Evolutionary conservation across 2,113 vertebrate species (phyloP).

Genomic region (Eudyptes chrysolophus): DNA sequence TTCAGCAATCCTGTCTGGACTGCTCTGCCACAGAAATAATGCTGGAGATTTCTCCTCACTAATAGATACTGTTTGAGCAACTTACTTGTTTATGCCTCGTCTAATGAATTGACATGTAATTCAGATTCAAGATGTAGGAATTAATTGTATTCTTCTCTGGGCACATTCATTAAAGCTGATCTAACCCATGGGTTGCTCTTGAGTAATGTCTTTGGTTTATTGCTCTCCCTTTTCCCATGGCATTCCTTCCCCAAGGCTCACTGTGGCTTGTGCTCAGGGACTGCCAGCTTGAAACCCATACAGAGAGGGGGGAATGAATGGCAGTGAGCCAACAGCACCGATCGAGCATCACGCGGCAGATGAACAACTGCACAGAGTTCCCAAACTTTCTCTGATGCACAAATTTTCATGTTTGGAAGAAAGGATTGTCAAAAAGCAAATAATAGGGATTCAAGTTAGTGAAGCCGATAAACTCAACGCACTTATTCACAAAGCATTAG

Average conservation of each 20-base stretch:
- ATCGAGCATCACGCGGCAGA: not conserved
- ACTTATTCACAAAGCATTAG: not conserved
- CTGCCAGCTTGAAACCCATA: not conserved
- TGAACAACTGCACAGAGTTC: not conserved
- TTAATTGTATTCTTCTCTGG: not conserved
- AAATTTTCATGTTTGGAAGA: not conserved
- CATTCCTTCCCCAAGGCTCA: rapidly evolving
- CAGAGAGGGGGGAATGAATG: not conserved
- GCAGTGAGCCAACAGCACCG: not conserved
- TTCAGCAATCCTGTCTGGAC: not conserved
- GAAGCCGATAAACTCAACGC: not conserved
- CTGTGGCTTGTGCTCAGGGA: not conserved
- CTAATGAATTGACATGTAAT: not conserved
- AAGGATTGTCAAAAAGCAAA: not conserved
- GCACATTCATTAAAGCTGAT: not conserved
- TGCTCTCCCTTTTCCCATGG: not conserved
- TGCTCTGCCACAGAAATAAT: not conserved
- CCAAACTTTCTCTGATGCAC: not conserved
- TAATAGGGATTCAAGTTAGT: not conserved
- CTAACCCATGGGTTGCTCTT: not conserved
- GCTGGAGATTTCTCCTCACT: not conserved
- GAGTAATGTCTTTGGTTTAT: not conserved
- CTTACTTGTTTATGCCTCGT: not conserved
- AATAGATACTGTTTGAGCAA: not conserved
- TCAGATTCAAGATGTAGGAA: not conserved